phyloP scores from a whole-genome alignment of 2,888 invertebrate genomes.

The Tolmerus cingulatus region DNA sequence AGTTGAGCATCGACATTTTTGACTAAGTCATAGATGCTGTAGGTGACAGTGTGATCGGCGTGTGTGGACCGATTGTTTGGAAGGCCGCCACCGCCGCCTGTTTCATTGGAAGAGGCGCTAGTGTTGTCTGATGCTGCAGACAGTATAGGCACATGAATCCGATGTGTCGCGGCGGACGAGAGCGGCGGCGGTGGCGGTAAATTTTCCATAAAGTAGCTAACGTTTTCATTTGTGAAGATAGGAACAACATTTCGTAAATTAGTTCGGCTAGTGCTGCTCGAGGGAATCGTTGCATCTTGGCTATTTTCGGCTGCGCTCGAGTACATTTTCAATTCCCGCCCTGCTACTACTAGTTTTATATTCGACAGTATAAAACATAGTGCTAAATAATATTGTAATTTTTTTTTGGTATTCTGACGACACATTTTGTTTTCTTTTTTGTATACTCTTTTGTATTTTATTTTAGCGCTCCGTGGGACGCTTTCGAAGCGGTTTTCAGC shows the following conservation, averaged over 20 bases:
- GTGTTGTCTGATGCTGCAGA: neutral
- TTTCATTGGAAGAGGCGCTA: neutral
- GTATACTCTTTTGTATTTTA: neutral
- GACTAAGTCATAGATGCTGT: conserved; percentile 50
- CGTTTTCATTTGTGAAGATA: conserved; percentile 20
- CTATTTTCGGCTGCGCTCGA: neutral
- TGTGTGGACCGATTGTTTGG: neutral
- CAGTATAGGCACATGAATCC: conserved; percentile 6
- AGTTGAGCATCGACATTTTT: conserved; percentile 57
- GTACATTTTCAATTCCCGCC: neutral
- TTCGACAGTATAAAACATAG: neutral
- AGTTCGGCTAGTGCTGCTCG: neutral
- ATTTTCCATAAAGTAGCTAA: neutral
- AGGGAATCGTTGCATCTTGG: neutral
- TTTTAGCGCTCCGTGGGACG: neutral
- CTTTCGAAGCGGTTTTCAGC: neutral
- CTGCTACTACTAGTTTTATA: neutral
- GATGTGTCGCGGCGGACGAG: too few species aligned
- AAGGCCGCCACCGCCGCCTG: neutral
- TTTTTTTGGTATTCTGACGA: neutral
- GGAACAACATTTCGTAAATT: neutral
- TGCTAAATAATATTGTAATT: neutral
- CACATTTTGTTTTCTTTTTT: neutral
- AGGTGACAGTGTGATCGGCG: neutral
- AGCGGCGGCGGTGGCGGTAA: neutral